Evolutionary conservation across 2,888 invertebrate species (phyloP).

Genomic region (Cryptophagus acutangulus): DNA sequence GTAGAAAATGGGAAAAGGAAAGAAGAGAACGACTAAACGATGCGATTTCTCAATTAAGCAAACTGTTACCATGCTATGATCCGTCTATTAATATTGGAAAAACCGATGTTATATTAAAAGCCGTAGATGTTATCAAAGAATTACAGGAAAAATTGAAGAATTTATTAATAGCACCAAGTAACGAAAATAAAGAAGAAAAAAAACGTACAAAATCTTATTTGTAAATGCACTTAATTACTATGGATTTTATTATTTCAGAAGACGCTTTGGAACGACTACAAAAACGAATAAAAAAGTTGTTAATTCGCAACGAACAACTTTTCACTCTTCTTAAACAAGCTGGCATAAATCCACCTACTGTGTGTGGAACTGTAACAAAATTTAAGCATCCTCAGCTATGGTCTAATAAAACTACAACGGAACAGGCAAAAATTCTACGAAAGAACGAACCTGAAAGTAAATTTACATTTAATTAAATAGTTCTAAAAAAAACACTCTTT

Average conservation of each 20-base stretch:
- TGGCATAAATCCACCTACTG: slow-evolving; percentile 43
- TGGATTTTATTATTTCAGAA: slow-evolving; percentile 22
- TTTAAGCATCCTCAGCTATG: slow-evolving; percentile 33
- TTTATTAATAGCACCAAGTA: slow-evolving; percentile 20
- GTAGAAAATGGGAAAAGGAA: slow-evolving; percentile 66
- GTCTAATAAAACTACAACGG: slow-evolving; percentile 38
- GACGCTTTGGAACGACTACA: slow-evolving; percentile 42
- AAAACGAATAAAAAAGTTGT: slow-evolving; percentile 41
- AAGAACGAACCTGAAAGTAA: slow-evolving; percentile 42
- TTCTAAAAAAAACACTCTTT: too few species aligned
- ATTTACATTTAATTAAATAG: slow-evolving; percentile 15
- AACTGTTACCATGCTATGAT: slow-evolving; percentile 51
- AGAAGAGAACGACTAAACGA: slow-evolving; percentile 62
- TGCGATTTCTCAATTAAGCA: slow-evolving; percentile 50
- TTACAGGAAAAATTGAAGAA: slow-evolving; percentile 43
- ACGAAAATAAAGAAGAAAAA: slow-evolving; percentile 23
- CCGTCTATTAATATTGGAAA: slow-evolving; percentile 45
- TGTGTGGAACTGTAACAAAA: slow-evolving; percentile 35
- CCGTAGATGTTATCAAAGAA: slow-evolving; percentile 43
- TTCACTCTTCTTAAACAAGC: slow-evolving; percentile 44
- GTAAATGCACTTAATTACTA: neutral
- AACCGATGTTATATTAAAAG: slow-evolving; percentile 46
- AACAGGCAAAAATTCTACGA: slow-evolving; percentile 37
- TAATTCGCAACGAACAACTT: slow-evolving; percentile 45
- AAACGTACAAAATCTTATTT: slow-evolving; percentile 16